phyloP scores from a whole-genome alignment of 2,113 vertebrate genomes.

The Cercocebus atys region DNA sequence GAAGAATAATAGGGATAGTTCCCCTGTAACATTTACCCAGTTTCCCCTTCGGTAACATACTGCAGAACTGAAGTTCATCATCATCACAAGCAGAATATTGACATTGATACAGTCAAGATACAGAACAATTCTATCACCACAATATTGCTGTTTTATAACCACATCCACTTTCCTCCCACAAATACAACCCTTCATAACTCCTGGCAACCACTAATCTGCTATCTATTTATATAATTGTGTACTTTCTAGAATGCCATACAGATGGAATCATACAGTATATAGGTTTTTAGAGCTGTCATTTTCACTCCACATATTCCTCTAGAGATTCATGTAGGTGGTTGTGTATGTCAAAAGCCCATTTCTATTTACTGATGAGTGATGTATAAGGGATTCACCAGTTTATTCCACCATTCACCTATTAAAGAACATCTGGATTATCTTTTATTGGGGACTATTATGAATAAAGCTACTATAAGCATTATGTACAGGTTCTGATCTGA shows the following conservation, averaged over 20 bases:
- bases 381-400: not conserved
- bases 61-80: not conserved
- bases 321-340: no score
- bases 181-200: not conserved
- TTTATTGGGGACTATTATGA: not conserved
- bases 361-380: not conserved
- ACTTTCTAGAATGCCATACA: not conserved
- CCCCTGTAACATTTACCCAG: not conserved
- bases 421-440: not conserved
- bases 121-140: no score
- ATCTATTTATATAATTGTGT: not conserved
- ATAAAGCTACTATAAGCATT: not conserved
- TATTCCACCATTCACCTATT: not conserved
- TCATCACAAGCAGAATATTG: not conserved
- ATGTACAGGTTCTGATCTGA: not conserved
- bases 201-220: not conserved
- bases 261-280: not conserved
- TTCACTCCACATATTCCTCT: not conserved
- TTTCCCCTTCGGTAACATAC: not conserved
- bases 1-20: not conserved
- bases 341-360: accelerated
- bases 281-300: not conserved
- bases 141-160: accelerated
- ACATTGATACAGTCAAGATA: not conserved
- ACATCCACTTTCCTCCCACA: not conserved